Percentiles rank a stretch among this genome's conserved stretches.
These are phyloP conservation scores for Schizopygopsis pylzovi DNA, from an alignment of 2,797 vertebrate species.

Conservation along the genomic window DNA sequence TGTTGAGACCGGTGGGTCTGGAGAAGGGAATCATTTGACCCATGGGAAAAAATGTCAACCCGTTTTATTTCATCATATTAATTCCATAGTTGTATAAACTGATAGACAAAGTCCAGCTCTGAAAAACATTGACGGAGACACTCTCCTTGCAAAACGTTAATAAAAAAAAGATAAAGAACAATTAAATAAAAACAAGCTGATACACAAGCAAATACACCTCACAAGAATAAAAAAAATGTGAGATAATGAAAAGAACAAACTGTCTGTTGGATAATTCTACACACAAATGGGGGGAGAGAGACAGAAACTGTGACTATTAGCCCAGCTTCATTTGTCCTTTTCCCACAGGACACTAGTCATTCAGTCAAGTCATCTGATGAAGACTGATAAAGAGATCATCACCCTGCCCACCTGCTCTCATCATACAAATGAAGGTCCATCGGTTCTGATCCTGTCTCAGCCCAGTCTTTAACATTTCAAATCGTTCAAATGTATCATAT, in stretches of 20 bases:
- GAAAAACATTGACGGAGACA: background rate
- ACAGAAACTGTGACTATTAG: background rate
- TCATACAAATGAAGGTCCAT: too few relatives aligned
- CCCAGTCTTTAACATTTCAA: background rate
- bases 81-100: background rate
- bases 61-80: background rate
- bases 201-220: background rate
- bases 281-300: background rate
- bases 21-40: constrained; percentile 62
- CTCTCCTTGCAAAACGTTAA: background rate
- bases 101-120: background rate
- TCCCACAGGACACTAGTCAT: constrained; percentile 28
- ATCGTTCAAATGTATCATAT: background rate
- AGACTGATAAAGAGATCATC: constrained; percentile 20
- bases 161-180: background rate
- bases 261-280: background rate
- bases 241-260: background rate
- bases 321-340: background rate
- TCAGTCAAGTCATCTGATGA: constrained; percentile 12
- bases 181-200: background rate
- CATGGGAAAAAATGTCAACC: constrained; percentile 54
- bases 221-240: background rate
- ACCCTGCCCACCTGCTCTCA: constrained; percentile 40
- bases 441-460: too few relatives aligned
- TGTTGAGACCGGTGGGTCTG: constrained; percentile 71